Evolutionary conservation across 2,888 invertebrate species (phyloP).

Genomic region (Perdita meconis): DNA sequence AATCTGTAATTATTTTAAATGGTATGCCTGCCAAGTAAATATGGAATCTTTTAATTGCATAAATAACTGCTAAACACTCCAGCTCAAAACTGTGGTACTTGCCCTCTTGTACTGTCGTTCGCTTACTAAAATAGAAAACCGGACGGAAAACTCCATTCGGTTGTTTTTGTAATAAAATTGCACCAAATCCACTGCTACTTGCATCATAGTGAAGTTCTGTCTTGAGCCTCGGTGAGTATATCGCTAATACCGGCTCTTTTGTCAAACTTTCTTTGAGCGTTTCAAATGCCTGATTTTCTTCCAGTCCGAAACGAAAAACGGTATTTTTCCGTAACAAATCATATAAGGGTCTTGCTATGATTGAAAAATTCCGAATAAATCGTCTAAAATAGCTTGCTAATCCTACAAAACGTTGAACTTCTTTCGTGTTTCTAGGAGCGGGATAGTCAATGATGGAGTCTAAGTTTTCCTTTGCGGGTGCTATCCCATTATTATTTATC

Average conservation of each 20-base stretch:
- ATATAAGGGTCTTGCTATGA: slow-evolving; percentile 12
- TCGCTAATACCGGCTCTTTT: neutral
- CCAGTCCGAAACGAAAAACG: neutral
- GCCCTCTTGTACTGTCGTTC: neutral
- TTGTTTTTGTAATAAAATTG: slow-evolving; percentile 9
- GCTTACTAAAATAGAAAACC: slow-evolving; percentile 8
- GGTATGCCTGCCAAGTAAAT: slow-evolving; percentile 68
- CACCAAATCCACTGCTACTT: slow-evolving; percentile 2
- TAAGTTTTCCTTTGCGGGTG: too few relatives aligned
- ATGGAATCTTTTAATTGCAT: slow-evolving; percentile 71
- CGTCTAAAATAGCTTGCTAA: slow-evolving; percentile 42
- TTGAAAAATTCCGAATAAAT: slow-evolving; percentile 33
- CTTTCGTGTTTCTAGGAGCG: too few relatives aligned
- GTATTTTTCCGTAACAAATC: slow-evolving; percentile 28
- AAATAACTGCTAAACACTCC: slow-evolving; percentile 23
- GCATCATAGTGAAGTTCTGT: slow-evolving; percentile 5
- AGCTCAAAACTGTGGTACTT: slow-evolving; percentile 24
- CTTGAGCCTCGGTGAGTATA: slow-evolving; percentile 4
- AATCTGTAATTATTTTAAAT: slow-evolving; percentile 75
- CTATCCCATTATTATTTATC: too few relatives aligned
- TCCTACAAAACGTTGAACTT: slow-evolving; percentile 7
- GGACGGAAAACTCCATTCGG: neutral
- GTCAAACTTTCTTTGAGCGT: slow-evolving; percentile 26
- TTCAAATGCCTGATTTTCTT: neutral
- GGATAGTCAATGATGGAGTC: too few relatives aligned